Evolutionary conservation across 2,113 vertebrate species (phyloP).

Genomic region (Hemiprocne comata): DNA sequence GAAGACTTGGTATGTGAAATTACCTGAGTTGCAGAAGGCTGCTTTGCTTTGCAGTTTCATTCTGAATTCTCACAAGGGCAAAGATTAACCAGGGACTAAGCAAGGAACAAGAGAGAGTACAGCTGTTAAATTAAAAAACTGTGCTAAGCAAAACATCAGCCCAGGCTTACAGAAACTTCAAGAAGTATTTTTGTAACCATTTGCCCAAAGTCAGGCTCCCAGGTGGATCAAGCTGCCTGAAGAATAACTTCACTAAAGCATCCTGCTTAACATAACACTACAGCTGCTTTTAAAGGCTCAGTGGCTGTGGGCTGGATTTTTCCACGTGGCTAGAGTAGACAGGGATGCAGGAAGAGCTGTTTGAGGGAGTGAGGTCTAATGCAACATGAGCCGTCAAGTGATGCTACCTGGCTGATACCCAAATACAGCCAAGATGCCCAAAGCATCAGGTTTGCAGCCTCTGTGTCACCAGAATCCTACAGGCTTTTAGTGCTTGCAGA

Average conservation of each 20-base stretch:
- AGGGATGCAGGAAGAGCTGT: background rate
- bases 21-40: background rate
- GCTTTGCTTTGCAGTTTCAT: background rate
- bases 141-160: background rate
- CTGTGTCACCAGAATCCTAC: background rate
- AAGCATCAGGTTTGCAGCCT: background rate
- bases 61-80: background rate
- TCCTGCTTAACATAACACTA: background rate
- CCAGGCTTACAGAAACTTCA: background rate
- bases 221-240: background rate
- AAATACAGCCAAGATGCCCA: background rate
- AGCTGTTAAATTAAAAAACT: background rate
- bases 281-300: background rate
- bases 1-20: background rate
- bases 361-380: background rate
- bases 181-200: background rate
- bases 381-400: background rate
- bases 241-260: background rate
- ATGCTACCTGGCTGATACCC: background rate
- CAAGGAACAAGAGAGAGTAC: background rate
- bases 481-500: background rate
- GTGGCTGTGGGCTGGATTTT: background rate
- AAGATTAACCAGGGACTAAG: background rate
- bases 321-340: background rate
- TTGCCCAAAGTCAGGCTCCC: background rate